A percentile compares a stretch with the other conserved stretches of the same genome.
Evolutionary conservation across 1,140 invertebrate genomes (phyloP).

Genomic region (Andricus grossulariae): DNA sequence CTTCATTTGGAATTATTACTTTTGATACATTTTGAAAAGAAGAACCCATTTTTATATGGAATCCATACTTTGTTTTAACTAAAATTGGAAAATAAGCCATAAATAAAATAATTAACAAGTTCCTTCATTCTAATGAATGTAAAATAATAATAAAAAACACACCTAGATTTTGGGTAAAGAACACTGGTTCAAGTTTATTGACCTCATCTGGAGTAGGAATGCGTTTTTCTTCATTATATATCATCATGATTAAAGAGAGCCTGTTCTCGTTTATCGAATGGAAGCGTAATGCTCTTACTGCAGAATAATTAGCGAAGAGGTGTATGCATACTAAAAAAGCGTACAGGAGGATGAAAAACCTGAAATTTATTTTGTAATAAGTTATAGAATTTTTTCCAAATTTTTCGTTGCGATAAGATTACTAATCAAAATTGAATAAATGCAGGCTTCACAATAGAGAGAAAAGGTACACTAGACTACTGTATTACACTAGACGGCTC

Average conservation of each 20-base stretch:
- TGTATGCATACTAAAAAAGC: constrained; percentile 87
- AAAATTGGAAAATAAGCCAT: constrained; percentile 60
- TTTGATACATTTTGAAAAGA: constrained; percentile 75
- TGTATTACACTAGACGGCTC: too few relatives aligned
- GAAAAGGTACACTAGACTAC: too few relatives aligned
- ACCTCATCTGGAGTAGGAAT: constrained; percentile 74
- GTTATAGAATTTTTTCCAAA: too few relatives aligned
- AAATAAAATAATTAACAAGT: constrained; percentile 60
- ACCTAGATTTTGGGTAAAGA: constrained; percentile 73
- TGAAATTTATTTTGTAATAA: constrained; percentile 57
- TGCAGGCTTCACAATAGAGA: too few relatives aligned
- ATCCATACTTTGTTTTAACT: constrained; percentile 76
- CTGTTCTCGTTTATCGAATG: constrained; percentile 88
- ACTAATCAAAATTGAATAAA: too few relatives aligned
- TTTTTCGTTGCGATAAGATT: neutral
- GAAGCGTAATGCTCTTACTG: constrained; percentile 85
- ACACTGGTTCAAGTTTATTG: constrained; percentile 79
- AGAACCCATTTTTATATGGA: constrained; percentile 74
- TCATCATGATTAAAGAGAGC: constrained; percentile 81
- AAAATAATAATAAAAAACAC: constrained; percentile 44
- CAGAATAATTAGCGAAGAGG: constrained; percentile 90
- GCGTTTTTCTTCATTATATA: constrained; percentile 60
- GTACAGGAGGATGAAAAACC: constrained; percentile 83
- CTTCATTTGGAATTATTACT: constrained; percentile 57
- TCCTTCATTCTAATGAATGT: constrained; percentile 39